Percentiles rank a stretch among this genome's conserved stretches.
phyloP scores from a whole-genome alignment of 2,888 invertebrate species.

The Sialis fuliginosa region DNA sequence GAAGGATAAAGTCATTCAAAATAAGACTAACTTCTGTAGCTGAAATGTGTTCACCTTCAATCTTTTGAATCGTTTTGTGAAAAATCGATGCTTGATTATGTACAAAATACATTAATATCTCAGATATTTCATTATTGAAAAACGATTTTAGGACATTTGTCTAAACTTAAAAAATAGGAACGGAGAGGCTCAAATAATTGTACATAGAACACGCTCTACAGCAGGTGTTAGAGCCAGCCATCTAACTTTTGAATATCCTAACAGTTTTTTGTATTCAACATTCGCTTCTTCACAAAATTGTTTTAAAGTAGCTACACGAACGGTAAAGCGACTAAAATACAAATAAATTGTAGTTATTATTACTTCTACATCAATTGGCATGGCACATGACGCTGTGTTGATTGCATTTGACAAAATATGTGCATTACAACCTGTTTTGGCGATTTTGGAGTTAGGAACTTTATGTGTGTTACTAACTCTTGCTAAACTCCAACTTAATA shows the following conservation, averaged over 20 bases:
- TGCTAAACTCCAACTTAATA: too few relatives aligned
- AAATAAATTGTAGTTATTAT: slow-evolving; percentile 12
- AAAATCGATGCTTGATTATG: slow-evolving; percentile 12
- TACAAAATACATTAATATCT: slow-evolving; percentile 13
- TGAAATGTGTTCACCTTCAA: slow-evolving; percentile 11
- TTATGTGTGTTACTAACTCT: too few relatives aligned
- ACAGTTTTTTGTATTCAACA: slow-evolving; percentile 12
- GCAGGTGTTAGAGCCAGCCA: slow-evolving; percentile 14
- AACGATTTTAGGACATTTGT: slow-evolving; percentile 14
- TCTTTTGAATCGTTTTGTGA: too few relatives aligned
- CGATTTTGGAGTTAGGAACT: too few relatives aligned
- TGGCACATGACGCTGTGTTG: slow-evolving; percentile 8
- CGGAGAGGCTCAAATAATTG: slow-evolving; percentile 13
- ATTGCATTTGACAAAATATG: slow-evolving; percentile 12
- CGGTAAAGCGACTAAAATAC: slow-evolving; percentile 13
- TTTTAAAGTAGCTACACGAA: slow-evolving; percentile 12
- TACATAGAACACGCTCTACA: slow-evolving; percentile 12
- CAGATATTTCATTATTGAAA: slow-evolving; percentile 13
- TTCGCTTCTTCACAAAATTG: slow-evolving; percentile 12
- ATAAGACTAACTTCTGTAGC: slow-evolving; percentile 11
- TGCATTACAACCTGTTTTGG: slow-evolving; percentile 14
- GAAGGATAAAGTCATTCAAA: slow-evolving; percentile 10
- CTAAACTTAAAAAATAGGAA: slow-evolving; percentile 14
- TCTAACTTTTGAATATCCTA: slow-evolving; percentile 13
- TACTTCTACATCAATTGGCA: slow-evolving; percentile 13